Conservation (phyloP, 2,888 invertebrate species). For the Anarsia innoxiella region DNA sequence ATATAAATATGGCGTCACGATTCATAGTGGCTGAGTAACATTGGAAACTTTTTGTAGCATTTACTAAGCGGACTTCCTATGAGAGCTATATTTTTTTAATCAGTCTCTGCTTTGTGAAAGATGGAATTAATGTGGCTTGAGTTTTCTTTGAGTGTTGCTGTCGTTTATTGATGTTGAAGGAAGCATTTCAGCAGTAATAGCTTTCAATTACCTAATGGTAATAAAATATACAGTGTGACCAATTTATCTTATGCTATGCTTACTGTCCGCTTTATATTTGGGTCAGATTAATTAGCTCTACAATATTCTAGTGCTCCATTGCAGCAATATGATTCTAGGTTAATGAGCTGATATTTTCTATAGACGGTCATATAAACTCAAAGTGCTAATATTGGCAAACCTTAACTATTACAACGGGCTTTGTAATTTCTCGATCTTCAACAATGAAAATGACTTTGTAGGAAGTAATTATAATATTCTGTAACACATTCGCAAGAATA, state of each 20-base stretch:
- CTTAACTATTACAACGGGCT: slow-evolving; percentile 12
- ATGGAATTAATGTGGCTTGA: slow-evolving; percentile 34
- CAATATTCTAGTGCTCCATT: slow-evolving; percentile 9
- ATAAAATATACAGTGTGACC: no score
- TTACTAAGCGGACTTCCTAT: slow-evolving; percentile 21
- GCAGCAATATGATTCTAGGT: slow-evolving; percentile 8
- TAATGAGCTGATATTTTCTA: slow-evolving; percentile 9
- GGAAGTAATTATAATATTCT: slow-evolving; percentile 38
- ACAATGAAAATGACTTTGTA: slow-evolving; percentile 26
- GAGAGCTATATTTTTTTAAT: slow-evolving; percentile 11
- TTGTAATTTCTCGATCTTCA: slow-evolving; percentile 21
- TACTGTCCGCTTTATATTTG: no score
- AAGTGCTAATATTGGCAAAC: slow-evolving; percentile 13
- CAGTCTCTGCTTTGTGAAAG: slow-evolving; percentile 18
- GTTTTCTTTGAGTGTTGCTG: slow-evolving; percentile 49
- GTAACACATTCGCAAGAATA: slow-evolving; percentile 31
- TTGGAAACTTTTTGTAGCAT: slow-evolving; percentile 13
- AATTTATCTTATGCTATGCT: no score
- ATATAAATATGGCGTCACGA: slow-evolving; percentile 20
- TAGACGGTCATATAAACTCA: no score
- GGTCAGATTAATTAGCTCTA: slow-evolving; percentile 12
- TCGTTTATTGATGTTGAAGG: no score
- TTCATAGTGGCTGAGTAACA: slow-evolving; percentile 12
- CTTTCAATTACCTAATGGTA: no score
- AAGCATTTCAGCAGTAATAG: no score